Evolutionary conservation across 1,140 invertebrate genomes (phyloP).

Genomic region (Helicoverpa zea): DNA sequence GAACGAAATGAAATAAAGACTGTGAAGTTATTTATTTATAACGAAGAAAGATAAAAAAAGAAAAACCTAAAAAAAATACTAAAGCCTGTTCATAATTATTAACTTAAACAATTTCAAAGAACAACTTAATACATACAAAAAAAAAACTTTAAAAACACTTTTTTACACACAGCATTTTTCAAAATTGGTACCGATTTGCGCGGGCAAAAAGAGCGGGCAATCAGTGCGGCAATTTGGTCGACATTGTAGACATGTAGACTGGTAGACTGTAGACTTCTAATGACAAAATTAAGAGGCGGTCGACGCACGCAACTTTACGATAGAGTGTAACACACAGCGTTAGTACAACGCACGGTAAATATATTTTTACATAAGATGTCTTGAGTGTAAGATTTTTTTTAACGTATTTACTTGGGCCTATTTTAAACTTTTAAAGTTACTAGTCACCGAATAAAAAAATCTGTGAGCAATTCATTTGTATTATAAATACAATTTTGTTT

Average conservation of each 20-base stretch:
- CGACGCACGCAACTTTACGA: conserved; percentile 5
- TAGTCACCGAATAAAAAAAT: too few species aligned
- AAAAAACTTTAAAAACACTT: neutral
- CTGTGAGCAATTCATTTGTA: too few species aligned
- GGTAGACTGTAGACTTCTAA: conserved; percentile 47
- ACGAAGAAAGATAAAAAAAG: neutral
- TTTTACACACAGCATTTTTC: neutral
- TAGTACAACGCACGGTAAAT: too few species aligned
- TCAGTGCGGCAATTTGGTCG: conserved; percentile 34
- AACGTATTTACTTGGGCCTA: neutral
- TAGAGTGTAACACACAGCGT: conserved; percentile 8
- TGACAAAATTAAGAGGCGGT: conserved; percentile 76
- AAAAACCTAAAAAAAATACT: neutral
- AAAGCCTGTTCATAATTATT: neutral
- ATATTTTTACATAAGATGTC: neutral
- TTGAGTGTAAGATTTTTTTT: too few species aligned
- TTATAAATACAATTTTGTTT: too few species aligned
- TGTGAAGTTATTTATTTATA: neutral
- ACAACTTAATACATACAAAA: neutral
- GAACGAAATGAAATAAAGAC: neutral
- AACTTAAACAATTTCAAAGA: neutral
- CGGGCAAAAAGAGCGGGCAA: conserved; percentile 32
- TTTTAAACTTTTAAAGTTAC: neutral
- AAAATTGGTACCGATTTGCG: conserved; percentile 26
- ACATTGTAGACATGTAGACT: conserved; percentile 17